Percentiles rank a stretch among this genome's conserved stretches.
Conservation (phyloP, 2,888 invertebrate species). For the Melanostoma mellinum region DNA sequence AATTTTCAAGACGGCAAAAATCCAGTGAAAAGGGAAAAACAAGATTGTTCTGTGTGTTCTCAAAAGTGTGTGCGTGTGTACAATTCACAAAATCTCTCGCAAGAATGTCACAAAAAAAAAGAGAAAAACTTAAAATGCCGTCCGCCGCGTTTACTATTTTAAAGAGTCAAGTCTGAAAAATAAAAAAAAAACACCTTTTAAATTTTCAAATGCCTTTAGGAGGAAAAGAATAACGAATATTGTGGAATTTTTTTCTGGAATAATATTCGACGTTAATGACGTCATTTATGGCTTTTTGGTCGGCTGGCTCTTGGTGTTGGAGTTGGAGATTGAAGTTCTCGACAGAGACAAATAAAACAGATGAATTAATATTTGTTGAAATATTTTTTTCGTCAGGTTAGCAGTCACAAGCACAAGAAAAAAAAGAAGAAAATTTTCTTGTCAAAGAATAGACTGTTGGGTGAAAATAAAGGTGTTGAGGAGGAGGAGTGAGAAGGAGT, state of each 20-base stretch:
- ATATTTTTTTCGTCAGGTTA: slow-evolving; percentile 12
- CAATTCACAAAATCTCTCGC: slow-evolving; percentile 60
- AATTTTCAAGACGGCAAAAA: slow-evolving; percentile 6
- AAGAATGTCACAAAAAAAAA: slow-evolving; percentile 57
- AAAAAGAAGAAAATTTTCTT: slow-evolving; percentile 25
- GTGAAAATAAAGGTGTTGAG: too few species aligned
- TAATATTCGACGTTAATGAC: slow-evolving; percentile 33
- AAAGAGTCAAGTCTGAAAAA: slow-evolving; percentile 1
- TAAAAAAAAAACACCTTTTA: neutral
- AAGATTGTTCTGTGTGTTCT: slow-evolving; percentile 52
- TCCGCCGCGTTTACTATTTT: slow-evolving; percentile 49
- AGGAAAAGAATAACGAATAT: slow-evolving; percentile 9
- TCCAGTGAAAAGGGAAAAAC: slow-evolving; percentile 63
- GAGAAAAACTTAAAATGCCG: slow-evolving; percentile 43
- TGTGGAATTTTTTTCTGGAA: slow-evolving; percentile 16
- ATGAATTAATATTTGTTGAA: slow-evolving; percentile 9
- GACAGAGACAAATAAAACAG: neutral
- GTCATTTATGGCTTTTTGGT: slow-evolving; percentile 31
- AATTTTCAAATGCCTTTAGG: neutral
- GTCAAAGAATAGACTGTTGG: slow-evolving; percentile 10
- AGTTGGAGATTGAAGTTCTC: slow-evolving; percentile 1
- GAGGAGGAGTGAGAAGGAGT: slow-evolving; percentile 7
- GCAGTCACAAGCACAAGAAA: slow-evolving; percentile 5
- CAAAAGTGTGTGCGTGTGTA: slow-evolving; percentile 54
- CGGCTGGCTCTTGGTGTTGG: slow-evolving; percentile 2